A percentile compares a stretch with the other conserved stretches of the same genome.
Evolutionary conservation across 2,797 vertebrate genomes (phyloP).

Genomic region (Lepus townsendii): DNA sequence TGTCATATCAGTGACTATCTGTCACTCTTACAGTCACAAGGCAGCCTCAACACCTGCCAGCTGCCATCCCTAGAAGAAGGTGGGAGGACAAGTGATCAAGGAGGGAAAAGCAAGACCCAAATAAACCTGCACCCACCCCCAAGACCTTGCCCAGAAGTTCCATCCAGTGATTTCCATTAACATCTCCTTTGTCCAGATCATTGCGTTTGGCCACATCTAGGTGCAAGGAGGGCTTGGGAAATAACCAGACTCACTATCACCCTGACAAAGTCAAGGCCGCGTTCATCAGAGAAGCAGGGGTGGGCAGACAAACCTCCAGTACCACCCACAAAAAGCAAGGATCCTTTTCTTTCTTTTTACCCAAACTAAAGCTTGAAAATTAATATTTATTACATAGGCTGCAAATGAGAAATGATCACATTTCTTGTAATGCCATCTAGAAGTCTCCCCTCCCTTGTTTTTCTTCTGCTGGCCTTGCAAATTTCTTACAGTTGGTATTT

Average conservation of each 20-base stretch:
- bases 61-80: neutral
- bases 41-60: neutral
- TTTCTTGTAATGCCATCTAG: constrained; percentile 12
- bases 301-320: neutral
- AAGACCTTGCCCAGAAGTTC: neutral
- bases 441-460: neutral
- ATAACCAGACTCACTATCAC: neutral
- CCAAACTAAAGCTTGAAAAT: neutral
- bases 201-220: neutral
- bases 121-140: neutral
- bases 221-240: neutral
- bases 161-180: neutral
- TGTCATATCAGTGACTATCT: neutral
- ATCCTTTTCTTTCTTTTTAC: constrained; percentile 23
- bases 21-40: neutral
- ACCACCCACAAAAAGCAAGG: neutral
- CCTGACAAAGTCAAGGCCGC: neutral
- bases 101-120: neutral
- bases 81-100: neutral
- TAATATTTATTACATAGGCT: neutral
- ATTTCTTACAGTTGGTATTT: constrained; percentile 63
- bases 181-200: neutral
- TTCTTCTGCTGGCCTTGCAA: constrained; percentile 41
- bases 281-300: neutral
- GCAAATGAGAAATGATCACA: constrained; percentile 40